phyloP scores from a whole-genome alignment of 2,797 vertebrate species.

The Melanogrammus aeglefinus region DNA sequence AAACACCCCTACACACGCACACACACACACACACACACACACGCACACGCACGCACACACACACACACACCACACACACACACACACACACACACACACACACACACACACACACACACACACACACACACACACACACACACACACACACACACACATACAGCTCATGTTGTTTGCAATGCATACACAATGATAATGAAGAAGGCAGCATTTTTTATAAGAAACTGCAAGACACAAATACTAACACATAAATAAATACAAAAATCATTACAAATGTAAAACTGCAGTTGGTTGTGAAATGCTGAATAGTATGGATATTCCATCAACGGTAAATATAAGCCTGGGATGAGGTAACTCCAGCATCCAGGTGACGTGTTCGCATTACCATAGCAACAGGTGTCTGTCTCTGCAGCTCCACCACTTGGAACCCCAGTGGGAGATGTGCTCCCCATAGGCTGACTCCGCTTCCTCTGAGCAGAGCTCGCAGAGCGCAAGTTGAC shows the following conservation, averaged over 20 bases:
- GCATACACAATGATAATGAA: too few species aligned
- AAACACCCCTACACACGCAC: too few species aligned
- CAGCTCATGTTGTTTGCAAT: not conserved
- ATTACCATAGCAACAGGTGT: not conserved
- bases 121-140: not conserved
- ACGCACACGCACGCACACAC: not conserved
- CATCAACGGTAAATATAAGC: too few species aligned
- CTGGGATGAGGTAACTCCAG: not conserved
- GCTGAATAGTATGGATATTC: too few species aligned
- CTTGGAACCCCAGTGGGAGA: not conserved
- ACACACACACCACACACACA: not conserved
- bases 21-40: too few species aligned
- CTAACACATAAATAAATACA: too few species aligned
- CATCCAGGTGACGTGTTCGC: not conserved
- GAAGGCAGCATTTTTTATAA: too few species aligned
- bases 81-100: too few species aligned
- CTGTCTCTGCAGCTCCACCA: not conserved
- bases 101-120: not conserved
- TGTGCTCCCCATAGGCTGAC: not conserved
- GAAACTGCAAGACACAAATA: too few species aligned
- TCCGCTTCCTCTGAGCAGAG: not conserved
- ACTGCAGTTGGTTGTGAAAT: too few species aligned
- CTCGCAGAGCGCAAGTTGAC: not conserved
- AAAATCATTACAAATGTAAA: too few species aligned
- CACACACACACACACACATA: not conserved